These are phyloP conservation scores for Drosophila mayri DNA, from an alignment of 1,140 invertebrate genomes.

Conservation along the genomic window DNA sequence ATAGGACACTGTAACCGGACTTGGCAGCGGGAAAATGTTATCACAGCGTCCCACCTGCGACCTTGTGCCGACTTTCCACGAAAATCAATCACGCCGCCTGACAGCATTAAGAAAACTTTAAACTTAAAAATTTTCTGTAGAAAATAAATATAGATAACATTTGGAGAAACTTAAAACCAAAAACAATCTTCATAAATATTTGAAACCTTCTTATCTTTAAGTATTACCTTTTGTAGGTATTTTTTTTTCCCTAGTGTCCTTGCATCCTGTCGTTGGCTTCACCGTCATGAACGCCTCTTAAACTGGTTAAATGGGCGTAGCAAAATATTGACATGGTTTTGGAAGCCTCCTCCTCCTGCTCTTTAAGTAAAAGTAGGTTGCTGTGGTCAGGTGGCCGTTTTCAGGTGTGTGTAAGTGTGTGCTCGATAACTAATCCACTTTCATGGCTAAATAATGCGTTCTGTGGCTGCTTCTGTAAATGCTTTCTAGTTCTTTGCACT, in stretches of 20 bases:
- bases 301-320: constrained; percentile 76
- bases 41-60: constrained; percentile 24
- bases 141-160: background rate
- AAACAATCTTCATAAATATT: background rate
- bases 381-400: constrained; percentile 39
- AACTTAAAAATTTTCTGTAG: background rate
- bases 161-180: background rate
- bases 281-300: constrained; percentile 58
- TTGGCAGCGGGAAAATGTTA: constrained; percentile 14
- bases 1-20: constrained; percentile 9
- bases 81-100: background rate
- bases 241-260: constrained; percentile 1
- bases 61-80: constrained; percentile 29
- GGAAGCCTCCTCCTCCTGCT: constrained; percentile 12
- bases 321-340: constrained; percentile 76
- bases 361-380: constrained; percentile 63
- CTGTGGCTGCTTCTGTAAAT: constrained; percentile 43
- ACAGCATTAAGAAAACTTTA: background rate
- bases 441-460: constrained; percentile 74
- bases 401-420: constrained; percentile 23
- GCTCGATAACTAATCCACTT: constrained; percentile 68
- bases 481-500: constrained; percentile 28
- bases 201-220: background rate
- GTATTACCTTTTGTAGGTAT: too few relatives aligned
- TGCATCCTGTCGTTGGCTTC: constrained; percentile 43